These are phyloP conservation scores for Clarias macrocephalus DNA, from an alignment of 2,113 vertebrate species.

Conservation along the genomic window DNA sequence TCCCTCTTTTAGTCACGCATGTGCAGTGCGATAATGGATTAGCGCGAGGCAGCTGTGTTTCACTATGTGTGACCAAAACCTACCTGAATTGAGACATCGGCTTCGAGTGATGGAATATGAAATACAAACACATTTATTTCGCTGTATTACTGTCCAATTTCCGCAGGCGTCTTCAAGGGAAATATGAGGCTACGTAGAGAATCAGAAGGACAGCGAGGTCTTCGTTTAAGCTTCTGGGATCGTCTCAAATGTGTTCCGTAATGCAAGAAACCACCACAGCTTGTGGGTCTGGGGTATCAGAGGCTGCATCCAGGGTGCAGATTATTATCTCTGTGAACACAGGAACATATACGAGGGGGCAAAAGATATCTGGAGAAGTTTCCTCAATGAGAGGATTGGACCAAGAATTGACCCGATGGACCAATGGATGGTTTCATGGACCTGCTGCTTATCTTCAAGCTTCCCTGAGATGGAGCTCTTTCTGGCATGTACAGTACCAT, in stretches of 20 bases:
- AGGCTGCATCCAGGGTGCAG: not conserved
- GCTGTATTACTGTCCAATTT: not conserved
- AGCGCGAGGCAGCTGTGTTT: conserved; percentile 43
- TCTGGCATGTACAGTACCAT: not conserved
- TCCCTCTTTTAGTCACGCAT: conserved; percentile 44
- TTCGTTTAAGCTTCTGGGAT: not conserved
- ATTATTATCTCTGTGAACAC: not conserved
- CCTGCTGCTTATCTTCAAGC: not conserved
- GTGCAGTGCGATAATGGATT: conserved; percentile 48
- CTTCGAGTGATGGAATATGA: conserved; percentile 34
- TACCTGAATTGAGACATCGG: conserved; percentile 57
- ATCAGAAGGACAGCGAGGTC: not conserved
- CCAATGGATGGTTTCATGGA: not conserved
- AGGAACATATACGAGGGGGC: not conserved
- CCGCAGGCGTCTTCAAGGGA: not conserved
- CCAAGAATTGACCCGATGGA: not conserved
- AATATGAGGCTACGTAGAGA: not conserved
- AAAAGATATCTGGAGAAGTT: not conserved
- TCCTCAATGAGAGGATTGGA: too few species aligned
- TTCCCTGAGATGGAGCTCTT: not conserved
- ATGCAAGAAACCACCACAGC: not conserved
- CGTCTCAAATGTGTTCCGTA: not conserved
- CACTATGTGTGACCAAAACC: conserved; percentile 44
- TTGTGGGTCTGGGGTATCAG: not conserved
- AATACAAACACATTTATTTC: conserved; percentile 20